phyloP scores from a whole-genome alignment of 2,797 vertebrate species.

The Pampus argenteus region DNA sequence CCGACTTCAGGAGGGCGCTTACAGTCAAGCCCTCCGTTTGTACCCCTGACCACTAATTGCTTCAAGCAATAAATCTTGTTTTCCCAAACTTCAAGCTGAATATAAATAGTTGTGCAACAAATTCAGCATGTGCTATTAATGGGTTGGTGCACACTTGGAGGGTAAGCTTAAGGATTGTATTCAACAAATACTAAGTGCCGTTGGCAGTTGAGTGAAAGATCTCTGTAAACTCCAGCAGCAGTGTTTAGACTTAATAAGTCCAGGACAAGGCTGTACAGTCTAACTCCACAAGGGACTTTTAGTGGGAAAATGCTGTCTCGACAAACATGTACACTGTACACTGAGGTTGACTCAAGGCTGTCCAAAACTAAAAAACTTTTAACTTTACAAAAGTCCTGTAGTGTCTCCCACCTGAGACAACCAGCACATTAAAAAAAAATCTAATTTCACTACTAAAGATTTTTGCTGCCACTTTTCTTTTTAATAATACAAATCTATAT shows the following conservation, averaged over 20 bases:
- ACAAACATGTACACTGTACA: conserved; percentile 50
- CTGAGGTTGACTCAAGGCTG: conserved; percentile 32
- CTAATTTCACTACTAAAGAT: not conserved
- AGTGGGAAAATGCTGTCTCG: conserved; percentile 52
- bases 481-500: not conserved
- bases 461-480: not conserved
- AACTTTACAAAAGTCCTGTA: conserved; percentile 28
- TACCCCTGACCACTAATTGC: conserved; percentile 75
- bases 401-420: conserved; percentile 10
- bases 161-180: conserved; percentile 54
- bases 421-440: conserved; percentile 5
- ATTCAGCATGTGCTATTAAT: conserved; percentile 70
- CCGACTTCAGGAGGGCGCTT: conserved; percentile 57
- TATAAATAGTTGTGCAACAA: conserved; percentile 78
- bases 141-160: conserved; percentile 60
- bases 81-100: conserved; percentile 74
- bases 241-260: conserved; percentile 66
- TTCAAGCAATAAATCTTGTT: conserved; percentile 76
- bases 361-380: conserved; percentile 47
- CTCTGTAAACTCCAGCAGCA: conserved; percentile 63
- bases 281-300: conserved; percentile 46
- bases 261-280: conserved; percentile 63
- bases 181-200: conserved; percentile 73
- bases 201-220: conserved; percentile 74
- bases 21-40: conserved; percentile 59